phyloP scores from a whole-genome alignment of 2,797 vertebrate genomes.

The Ispidina picta region DNA sequence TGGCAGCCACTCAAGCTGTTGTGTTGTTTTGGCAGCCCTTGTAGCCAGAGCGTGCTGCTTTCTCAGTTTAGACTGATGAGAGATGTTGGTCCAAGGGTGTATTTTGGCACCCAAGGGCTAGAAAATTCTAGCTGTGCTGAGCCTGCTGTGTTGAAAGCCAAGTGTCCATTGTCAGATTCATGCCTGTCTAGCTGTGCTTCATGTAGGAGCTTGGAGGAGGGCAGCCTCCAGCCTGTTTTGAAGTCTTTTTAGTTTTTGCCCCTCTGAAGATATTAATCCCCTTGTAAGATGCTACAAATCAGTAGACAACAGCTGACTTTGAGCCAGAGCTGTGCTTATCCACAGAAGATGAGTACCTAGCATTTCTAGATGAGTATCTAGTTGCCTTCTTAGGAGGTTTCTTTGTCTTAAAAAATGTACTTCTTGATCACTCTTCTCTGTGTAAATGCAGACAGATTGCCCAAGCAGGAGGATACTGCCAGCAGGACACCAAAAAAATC shows the following conservation, averaged over 20 bases:
- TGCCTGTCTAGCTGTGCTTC: background rate
- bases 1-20: slow-evolving; percentile 80
- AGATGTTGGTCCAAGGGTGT: slow-evolving; percentile 13
- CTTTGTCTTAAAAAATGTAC: background rate
- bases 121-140: slow-evolving; percentile 37
- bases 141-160: background rate
- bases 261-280: background rate
- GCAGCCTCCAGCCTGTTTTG: background rate
- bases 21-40: slow-evolving; percentile 75
- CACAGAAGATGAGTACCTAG: background rate
- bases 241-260: slow-evolving; percentile 6
- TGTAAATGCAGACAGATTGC: background rate
- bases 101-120: slow-evolving; percentile 39
- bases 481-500: background rate
- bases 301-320: background rate
- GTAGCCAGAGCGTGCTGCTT: slow-evolving; percentile 45
- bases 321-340: background rate
- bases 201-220: background rate
- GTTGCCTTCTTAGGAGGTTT: background rate
- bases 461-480: background rate
- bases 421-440: background rate
- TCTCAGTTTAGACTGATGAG: slow-evolving; percentile 35
- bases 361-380: background rate
- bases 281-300: background rate
- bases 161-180: background rate